Evolutionary conservation across 2,797 vertebrate species (phyloP), one percentile per base, ranked within the genome.

Genomic region (Bovichtus diacanthus): DNA sequence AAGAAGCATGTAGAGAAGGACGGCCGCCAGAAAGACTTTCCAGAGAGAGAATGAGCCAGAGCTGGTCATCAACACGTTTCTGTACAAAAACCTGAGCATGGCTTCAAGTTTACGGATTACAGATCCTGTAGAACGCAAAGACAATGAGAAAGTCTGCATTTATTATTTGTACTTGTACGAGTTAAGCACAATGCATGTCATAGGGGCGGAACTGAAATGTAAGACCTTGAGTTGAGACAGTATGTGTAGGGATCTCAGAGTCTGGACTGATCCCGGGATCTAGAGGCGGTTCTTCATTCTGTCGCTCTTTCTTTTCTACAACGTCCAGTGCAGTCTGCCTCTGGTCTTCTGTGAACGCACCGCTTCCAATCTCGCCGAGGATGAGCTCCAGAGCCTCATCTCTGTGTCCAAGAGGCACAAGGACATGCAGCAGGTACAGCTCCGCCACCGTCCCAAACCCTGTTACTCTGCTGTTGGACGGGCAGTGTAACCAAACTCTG

Each of bases 1-100:
- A n/a, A 97, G 86, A 73, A 99, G 90, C 83, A 99, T 86, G 62
- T 95, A 98, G n/a, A 98, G 79, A 67, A 99, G 81, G 43, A 97
- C 78, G 15, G 94, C 90, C 0, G 94, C 93, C 79, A 99, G 83
- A 18, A 97, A 87, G 58, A 94, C 78, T 87, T 88, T 97, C 55
- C 90, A 96, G 47, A 97, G 88, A 78, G 93, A 90, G 41, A 96
- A 89, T 0, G 91, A 94, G 73, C 78, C 84, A n/a, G 95, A 92
- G 23, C 90, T 61, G 16, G 80, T 72, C 53, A 85, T 66, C 34
- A 90, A 85, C 62, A 97, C 82, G 1, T 93, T 90, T 85, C 95
- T 93, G 64, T 90, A 92, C 27, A 97, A 74, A 83, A 95, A 80
- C 0, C 72, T 93, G 68, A 96, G 36, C 19, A 95, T 59, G 1